Evolutionary conservation across 2,888 invertebrate species (phyloP), one percentile per base, ranked within the genome.

Genomic region (Coecobrya sp.): DNA sequence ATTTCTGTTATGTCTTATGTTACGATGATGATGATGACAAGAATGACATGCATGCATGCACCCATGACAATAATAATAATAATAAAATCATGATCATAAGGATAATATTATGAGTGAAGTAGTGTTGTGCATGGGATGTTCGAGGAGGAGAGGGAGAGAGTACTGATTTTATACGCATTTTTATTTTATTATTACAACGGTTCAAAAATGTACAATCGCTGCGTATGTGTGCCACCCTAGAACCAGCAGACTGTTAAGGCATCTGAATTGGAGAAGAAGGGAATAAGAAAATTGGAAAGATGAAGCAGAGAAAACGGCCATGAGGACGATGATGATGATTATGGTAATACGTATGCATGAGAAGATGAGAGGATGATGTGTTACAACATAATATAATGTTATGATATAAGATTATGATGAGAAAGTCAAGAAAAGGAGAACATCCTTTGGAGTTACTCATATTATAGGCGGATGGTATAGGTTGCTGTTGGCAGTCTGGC

Each of bases 281-380:
- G 62, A 79, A 79, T 79, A 79, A 22, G 49, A 49, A 79, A 49
- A 55, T 55, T 42, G 42, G 82, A 27, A 19, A 59, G 36, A 45
- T 10, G 30, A 10, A 0, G 49, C 30, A 8, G 59, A 59, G 16
- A 55, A n/a, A 45, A 62, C 19, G 42, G 25, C 13, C 11, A 45
- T 13, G 36, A 68, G 19, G 68, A 49, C 49, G 76, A 52, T n/a
- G 19, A 82, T 82, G 81, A 55, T 82, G 59, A 82, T 82, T 82
- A 82, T 82, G 82, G 59, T 82, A 82, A 82, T 82, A 82, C n/a
- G 62, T 22, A 82, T 82, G 82, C 19, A 82, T 82, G 62, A 59
- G 62, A 62, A 59, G 82, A 62, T 30, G 81, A 81, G 55, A 81
- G 59, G 82, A 82, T 82, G 82, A 82, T 62, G 59, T 62, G 82